These are phyloP conservation scores for Danio aesculapii DNA, from an alignment of 2,797 vertebrate species.

Conservation along the genomic window DNA sequence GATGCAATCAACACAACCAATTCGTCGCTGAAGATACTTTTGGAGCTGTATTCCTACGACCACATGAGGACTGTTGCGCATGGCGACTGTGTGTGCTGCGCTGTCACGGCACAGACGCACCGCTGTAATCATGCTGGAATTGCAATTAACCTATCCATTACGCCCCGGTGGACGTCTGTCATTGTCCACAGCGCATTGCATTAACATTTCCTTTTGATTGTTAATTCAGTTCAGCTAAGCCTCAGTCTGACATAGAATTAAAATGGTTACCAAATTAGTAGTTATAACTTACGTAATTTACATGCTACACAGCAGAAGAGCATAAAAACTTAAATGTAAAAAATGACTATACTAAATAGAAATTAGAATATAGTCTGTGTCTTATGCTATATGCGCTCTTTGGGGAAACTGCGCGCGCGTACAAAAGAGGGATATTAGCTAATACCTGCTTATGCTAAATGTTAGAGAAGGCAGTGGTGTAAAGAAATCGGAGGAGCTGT, in stretches of 20 bases:
- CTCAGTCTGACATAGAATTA: not conserved
- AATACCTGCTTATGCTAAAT: not conserved
- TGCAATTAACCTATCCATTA: not conserved
- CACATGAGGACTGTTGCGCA: conserved; percentile 6
- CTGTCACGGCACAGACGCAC: not conserved
- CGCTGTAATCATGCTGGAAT: not conserved
- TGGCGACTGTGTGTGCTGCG: conserved; percentile 3
- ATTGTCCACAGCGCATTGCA: not conserved
- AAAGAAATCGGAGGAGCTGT: no score
- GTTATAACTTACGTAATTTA: conserved; percentile 2
- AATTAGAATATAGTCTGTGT: no score
- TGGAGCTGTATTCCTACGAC: conserved; percentile 8
- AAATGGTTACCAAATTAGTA: conserved; percentile 5
- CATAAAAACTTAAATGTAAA: not conserved
- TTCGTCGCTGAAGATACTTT: conserved; percentile 11
- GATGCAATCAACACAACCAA: not conserved
- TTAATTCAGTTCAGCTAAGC: not conserved
- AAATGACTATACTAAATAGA: no score
- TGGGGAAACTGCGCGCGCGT: no score
- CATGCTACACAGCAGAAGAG: not conserved
- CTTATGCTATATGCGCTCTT: not conserved
- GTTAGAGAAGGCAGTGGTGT: not conserved
- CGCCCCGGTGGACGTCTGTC: not conserved
- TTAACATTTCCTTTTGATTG: not conserved
- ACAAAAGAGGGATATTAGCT: not conserved